These are phyloP conservation scores for Ara ararauna DNA, from an alignment of 2,797 vertebrate genomes.

Conservation along the genomic window DNA sequence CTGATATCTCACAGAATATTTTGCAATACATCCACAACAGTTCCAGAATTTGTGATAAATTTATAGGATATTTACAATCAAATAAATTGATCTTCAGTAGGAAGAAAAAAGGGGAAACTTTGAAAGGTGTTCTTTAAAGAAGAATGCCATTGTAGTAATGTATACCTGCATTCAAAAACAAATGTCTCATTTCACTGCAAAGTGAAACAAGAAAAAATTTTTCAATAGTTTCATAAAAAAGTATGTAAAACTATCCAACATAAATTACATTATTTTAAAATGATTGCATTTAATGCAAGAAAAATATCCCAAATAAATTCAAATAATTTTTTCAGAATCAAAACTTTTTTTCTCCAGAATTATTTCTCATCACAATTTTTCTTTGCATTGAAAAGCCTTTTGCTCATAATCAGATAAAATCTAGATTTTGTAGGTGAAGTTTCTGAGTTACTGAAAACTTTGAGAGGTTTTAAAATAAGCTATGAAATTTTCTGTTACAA, in stretches of 20 bases:
- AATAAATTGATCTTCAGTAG: background rate
- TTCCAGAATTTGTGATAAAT: background rate
- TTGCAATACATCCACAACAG: background rate
- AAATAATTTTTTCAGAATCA: background rate
- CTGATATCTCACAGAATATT: background rate
- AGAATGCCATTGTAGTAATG: accelerated
- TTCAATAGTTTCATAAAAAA: background rate
- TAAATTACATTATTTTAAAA: background rate
- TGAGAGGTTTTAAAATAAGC: background rate
- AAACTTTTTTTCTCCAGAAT: accelerated
- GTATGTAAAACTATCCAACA: background rate
- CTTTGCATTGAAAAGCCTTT: background rate
- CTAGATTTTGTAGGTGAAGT: background rate
- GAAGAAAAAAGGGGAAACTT: background rate
- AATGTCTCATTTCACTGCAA: background rate
- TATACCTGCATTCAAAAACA: background rate
- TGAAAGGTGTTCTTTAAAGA: background rate
- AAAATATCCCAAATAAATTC: background rate
- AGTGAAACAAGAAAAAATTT: background rate
- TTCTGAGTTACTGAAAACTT: background rate
- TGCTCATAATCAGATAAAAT: background rate
- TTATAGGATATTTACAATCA: background rate
- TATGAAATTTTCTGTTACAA: background rate
- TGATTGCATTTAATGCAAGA: background rate
- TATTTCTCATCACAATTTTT: background rate